Evolutionary conservation across 2,113 vertebrate species (phyloP).

Genomic region (Anolis sagrei): DNA sequence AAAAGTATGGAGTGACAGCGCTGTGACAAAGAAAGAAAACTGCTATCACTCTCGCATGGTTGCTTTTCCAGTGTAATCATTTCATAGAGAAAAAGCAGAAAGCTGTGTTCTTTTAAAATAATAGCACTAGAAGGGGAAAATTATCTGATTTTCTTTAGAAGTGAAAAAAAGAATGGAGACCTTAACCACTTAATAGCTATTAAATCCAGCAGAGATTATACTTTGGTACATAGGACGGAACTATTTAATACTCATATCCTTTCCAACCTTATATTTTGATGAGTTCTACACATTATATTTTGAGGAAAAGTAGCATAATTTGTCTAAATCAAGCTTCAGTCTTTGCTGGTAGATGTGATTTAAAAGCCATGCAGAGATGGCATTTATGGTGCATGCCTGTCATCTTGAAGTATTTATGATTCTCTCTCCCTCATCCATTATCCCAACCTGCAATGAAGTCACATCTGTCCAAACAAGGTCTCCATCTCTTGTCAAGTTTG

Average conservation of each 20-base stretch:
- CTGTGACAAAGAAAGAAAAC: too few species aligned
- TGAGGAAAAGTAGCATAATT: background rate
- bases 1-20: background rate
- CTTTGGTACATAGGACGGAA: background rate
- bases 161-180: background rate
- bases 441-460: conserved; percentile 9
- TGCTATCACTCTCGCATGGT: background rate
- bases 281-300: background rate
- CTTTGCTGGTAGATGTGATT: background rate
- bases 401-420: conserved; percentile 12
- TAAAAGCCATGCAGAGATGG: background rate
- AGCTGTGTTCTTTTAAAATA: background rate
- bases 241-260: background rate
- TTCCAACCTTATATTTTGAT: background rate
- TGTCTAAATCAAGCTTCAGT: background rate
- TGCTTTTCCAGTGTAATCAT: background rate
- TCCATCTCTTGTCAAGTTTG: conserved; percentile 23
- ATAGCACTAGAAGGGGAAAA: background rate
- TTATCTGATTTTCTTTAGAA: conserved; percentile 9
- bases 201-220: background rate
- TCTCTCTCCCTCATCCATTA: conserved; percentile 2
- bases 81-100: background rate
- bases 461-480: conserved; percentile 11
- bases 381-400: background rate
- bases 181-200: background rate